These are phyloP conservation scores for Meganola albula DNA, from an alignment of 2,888 invertebrate species.

Conservation along the genomic window DNA sequence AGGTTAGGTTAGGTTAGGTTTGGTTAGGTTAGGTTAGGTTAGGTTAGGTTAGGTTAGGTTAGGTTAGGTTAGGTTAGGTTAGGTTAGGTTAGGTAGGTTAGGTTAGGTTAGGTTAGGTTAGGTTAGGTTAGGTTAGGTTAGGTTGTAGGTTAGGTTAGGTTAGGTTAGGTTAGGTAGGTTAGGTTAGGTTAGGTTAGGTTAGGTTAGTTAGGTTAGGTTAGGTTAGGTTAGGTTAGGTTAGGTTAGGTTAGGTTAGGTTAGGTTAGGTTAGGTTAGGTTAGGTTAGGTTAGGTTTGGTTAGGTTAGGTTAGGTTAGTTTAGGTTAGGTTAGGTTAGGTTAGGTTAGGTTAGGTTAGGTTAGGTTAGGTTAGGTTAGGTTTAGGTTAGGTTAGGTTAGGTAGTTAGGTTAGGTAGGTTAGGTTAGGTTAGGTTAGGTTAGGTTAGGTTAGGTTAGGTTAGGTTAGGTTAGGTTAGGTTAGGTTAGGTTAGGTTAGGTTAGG, in stretches of 20 bases:
- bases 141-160: conserved; percentile 16
- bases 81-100: too few species aligned
- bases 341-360: too few species aligned
- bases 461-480: conserved; percentile 11
- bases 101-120: too few species aligned
- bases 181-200: too few species aligned
- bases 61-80: conserved; percentile 19
- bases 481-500: conserved; percentile 17
- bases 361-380: too few species aligned
- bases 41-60: conserved; percentile 13
- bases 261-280: conserved; percentile 14
- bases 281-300: conserved; percentile 14
- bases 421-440: conserved; percentile 14
- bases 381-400: conserved; percentile 14
- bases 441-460: conserved; percentile 15
- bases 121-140: conserved; percentile 14
- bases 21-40: conserved; percentile 14
- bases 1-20: conserved; percentile 19
- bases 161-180: too few species aligned
- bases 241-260: conserved; percentile 15
- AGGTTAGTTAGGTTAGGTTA: conserved; percentile 12
- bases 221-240: conserved; percentile 15
- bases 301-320: too few species aligned
- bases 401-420: conserved; percentile 12
- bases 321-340: too few species aligned